A percentile compares a stretch with the other conserved stretches of the same genome.
Conservation (phyloP, 2,888 invertebrate genomes). For the Orgyia antiqua region DNA sequence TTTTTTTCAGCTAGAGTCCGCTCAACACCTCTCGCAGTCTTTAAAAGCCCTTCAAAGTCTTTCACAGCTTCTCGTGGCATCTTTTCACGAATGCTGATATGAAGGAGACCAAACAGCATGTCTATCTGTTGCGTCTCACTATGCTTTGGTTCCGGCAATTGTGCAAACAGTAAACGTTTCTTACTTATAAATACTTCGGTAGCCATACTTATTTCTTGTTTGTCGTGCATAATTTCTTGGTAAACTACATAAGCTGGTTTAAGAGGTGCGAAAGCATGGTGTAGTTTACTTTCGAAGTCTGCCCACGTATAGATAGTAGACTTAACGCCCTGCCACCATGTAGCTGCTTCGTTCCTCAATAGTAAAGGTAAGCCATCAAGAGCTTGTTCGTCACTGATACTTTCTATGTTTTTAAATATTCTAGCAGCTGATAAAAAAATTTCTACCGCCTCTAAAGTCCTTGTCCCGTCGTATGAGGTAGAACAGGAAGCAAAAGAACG, state of each 20-base stretch:
- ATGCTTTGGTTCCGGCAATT: constrained; percentile 1
- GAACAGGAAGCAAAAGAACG: background rate
- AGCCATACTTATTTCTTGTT: background rate
- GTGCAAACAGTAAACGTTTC: background rate
- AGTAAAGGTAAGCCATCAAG: background rate
- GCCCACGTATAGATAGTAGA: background rate
- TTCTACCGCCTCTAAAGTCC: background rate
- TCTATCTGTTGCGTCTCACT: too few species aligned
- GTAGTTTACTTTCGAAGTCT: background rate
- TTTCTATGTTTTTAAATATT: background rate
- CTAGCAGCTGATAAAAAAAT: background rate
- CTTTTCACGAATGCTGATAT: constrained; percentile 4
- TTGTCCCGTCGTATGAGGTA: background rate
- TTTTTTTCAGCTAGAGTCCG: too few species aligned
- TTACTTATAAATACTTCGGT: background rate
- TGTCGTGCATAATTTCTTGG: background rate
- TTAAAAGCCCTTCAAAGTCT: constrained; percentile 4
- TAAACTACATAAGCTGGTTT: constrained; percentile 1
- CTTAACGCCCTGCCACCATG: constrained; percentile 4
- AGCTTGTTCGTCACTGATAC: background rate
- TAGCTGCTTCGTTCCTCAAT: constrained; percentile 5
- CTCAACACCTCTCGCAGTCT: constrained; percentile 4
- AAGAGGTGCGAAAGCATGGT: constrained; percentile 1
- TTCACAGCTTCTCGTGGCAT: constrained; percentile 4
- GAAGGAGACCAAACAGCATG: constrained; percentile 7